Conservation (phyloP, 1,140 invertebrate genomes). For the Lethocerus indicus region DNA sequence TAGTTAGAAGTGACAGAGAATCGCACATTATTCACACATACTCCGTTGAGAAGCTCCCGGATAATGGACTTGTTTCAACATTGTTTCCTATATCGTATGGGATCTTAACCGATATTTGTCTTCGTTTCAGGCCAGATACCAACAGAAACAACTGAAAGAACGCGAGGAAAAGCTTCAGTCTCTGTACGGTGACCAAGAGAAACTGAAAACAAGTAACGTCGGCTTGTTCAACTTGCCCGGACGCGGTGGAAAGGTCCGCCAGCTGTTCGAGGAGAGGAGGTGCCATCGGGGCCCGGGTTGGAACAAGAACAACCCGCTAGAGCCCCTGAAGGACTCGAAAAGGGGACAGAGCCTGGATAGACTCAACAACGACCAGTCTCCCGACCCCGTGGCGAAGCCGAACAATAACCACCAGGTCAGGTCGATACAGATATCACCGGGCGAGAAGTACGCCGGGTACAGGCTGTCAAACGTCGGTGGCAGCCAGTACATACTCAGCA, state of each 20-base stretch:
- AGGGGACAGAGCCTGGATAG: constrained; percentile 1
- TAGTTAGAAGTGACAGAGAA: too few relatives aligned
- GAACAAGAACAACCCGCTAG: constrained; percentile 22
- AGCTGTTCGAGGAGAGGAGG: constrained; percentile 16
- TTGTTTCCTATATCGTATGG: not conserved
- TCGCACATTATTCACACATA: too few relatives aligned
- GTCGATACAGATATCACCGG: not conserved
- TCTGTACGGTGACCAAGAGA: not conserved
- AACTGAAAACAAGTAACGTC: not conserved
- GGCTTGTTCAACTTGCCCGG: too few relatives aligned
- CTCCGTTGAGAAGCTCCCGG: too few relatives aligned
- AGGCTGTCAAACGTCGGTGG: constrained; percentile 8
- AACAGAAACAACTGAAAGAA: not conserved
- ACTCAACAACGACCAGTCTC: not conserved
- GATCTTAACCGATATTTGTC: not conserved
- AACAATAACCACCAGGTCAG: not conserved
- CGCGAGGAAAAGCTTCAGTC: not conserved
- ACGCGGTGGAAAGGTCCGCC: constrained; percentile 17
- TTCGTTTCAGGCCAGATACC: not conserved
- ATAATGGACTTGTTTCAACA: not conserved
- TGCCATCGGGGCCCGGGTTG: constrained; percentile 17
- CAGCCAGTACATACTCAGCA: not conserved
- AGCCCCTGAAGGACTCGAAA: constrained; percentile 19
- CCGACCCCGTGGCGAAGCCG: not conserved
- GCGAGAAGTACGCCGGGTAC: not conserved